These are phyloP conservation scores for Sciurus vulgaris DNA, from an alignment of 2,797 vertebrate genomes.

Conservation along the genomic window DNA sequence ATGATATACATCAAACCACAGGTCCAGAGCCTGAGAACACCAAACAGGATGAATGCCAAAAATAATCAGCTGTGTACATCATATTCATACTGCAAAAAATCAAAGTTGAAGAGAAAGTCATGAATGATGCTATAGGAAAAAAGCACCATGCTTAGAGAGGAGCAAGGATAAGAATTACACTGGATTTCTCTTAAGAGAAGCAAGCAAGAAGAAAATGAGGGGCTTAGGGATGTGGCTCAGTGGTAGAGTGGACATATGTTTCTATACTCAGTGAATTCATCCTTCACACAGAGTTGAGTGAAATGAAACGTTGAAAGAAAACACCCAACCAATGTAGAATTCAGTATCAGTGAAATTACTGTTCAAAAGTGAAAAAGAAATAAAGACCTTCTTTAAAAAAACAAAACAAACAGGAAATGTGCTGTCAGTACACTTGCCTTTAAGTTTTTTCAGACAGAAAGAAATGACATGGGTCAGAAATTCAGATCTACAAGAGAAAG, in stretches of 20 bases:
- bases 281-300: neutral
- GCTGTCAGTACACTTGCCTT: neutral
- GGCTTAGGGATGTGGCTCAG: neutral
- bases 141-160: neutral
- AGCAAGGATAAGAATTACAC: neutral
- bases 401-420: neutral
- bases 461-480: neutral
- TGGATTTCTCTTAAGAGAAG: slow-evolving; percentile 11
- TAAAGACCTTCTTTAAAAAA: neutral
- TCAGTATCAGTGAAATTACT: neutral
- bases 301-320: neutral
- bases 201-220: neutral
- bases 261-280: too few species aligned
- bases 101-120: neutral
- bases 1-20: neutral
- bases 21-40: neutral
- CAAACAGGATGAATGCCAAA: neutral
- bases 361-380: neutral
- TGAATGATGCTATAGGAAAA: neutral
- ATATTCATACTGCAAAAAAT: slow-evolving; percentile 20
- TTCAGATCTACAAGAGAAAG: neutral
- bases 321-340: neutral
- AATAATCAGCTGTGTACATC: neutral
- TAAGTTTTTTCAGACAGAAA: neutral
- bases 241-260: neutral